phyloP scores from a whole-genome alignment of 2,888 invertebrate genomes.

The Cepaea hortensis region DNA sequence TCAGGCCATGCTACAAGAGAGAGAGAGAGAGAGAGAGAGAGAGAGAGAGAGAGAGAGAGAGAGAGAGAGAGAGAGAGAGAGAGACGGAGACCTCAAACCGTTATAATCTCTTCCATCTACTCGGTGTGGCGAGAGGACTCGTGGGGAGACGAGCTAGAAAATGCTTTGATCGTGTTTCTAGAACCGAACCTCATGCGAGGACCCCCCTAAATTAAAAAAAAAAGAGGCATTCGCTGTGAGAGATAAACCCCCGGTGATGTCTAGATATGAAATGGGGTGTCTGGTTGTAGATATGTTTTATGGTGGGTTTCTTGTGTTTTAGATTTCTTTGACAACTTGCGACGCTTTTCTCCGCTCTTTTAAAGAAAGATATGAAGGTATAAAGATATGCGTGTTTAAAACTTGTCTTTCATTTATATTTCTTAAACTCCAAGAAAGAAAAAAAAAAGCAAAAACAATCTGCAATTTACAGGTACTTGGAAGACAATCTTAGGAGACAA shows the following conservation, averaged over 20 bases:
- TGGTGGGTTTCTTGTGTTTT: slow-evolving; percentile 29
- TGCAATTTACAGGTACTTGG: too few relatives aligned
- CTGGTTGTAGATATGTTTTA: slow-evolving; percentile 43
- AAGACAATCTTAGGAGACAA: too few relatives aligned
- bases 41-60: too few relatives aligned
- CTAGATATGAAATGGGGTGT: neutral
- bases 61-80: too few relatives aligned
- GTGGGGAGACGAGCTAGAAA: slow-evolving; percentile 14
- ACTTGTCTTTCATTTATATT: neutral
- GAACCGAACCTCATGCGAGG: neutral
- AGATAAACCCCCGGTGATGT: slow-evolving; percentile 32
- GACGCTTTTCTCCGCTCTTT: neutral
- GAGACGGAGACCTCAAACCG: neutral
- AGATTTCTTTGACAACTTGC: slow-evolving; percentile 27
- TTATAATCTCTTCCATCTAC: slow-evolving; percentile 21
- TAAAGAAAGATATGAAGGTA: slow-evolving; percentile 6
- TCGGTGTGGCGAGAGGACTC: slow-evolving; percentile 12
- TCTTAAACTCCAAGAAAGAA: neutral
- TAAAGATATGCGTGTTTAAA: slow-evolving; percentile 5
- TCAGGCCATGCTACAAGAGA: slow-evolving; percentile 18
- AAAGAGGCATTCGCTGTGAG: neutral
- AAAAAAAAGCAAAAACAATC: too few relatives aligned
- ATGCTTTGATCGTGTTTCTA: slow-evolving; percentile 30
- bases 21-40: neutral
- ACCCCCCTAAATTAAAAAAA: slow-evolving; percentile 30